Base-by-base conservation (phyloP, 2,113 vertebrate genomes). In the Melanotaenia duboulayi region DNA sequence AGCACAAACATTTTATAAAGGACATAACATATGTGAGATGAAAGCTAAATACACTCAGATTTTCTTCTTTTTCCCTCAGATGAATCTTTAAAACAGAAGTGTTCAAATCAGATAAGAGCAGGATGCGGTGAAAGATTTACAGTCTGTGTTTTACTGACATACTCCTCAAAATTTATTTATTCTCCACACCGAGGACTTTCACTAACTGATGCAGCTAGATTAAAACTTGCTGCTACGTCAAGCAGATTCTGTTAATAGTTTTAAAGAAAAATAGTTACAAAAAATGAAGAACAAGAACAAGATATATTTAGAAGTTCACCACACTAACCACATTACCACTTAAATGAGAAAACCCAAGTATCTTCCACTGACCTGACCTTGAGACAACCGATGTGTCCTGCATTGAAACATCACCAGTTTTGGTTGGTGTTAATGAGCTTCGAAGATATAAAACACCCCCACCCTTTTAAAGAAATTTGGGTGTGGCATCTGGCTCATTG, bases 71-170 rank as follows among this genome's bases (percentile, higher is more conserved):
- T 48, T 48, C 7, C 44, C 16, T 48, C 17, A 48, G 11, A 19
- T 19, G 22, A 3, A 7, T 1, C 4, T 49, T 23, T 20, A 11
- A 6, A 16, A 22, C 16, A 14, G 13, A 65, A 13, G 25, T 28
- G 7, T 10, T 1, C 32, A 25, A 24, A 39, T 5, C 2, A 54
- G 54, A 35, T 35, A 6, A 32, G 7, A 48, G 69, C 81, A 89
- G 83, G 79, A 89, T 87, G 74, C 75, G 68, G 71, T 78, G 19
- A 75, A 56, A 75, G 48, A 61, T 69, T 63, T 28, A 46, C 40
- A 50, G 19, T 76, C 22, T 61, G 24, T 61, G 3, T n/a, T 24
- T 11, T 9, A 35, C 7, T 35, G 32, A 9, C 5, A 35, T 35
- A 9, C 32, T 35, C 32, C 3, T 4, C 28, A 28, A 4, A 28